A percentile compares a stretch with the other conserved stretches of the same genome.
Conservation (phyloP, 2,888 invertebrate species). For the Drosophila differens region DNA sequence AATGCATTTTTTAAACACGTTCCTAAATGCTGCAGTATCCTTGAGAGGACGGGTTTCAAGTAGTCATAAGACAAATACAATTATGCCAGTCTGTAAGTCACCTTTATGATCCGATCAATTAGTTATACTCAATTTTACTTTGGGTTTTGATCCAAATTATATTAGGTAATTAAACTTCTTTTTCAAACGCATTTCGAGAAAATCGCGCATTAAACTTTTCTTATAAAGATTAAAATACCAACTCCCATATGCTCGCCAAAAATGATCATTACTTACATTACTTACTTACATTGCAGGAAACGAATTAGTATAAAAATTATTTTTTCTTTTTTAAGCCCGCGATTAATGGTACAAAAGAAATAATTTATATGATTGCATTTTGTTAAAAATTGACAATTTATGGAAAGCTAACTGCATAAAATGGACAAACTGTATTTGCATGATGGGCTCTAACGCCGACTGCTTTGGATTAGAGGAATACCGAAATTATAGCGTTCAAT, state of each 20-base stretch:
- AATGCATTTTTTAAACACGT: neutral
- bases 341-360: neutral
- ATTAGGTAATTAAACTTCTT: neutral
- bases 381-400: neutral
- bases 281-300: neutral
- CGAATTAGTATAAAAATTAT: neutral
- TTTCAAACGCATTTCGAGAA: neutral
- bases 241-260: too few species aligned
- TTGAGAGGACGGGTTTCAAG: neutral
- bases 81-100: neutral
- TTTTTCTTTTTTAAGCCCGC: neutral
- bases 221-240: too few species aligned
- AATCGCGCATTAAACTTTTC: neutral
- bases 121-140: neutral
- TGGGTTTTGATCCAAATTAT: neutral
- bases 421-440: too few species aligned
- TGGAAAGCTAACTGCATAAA: neutral
- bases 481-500: neutral
- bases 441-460: neutral
- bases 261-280: neutral
- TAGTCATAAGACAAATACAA: neutral
- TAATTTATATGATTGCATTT: neutral
- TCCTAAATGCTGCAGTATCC: neutral
- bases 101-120: neutral
- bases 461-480: neutral